Base-by-base conservation (phyloP, 1,140 invertebrate genomes). In the Drosophila ironensis region DNA sequence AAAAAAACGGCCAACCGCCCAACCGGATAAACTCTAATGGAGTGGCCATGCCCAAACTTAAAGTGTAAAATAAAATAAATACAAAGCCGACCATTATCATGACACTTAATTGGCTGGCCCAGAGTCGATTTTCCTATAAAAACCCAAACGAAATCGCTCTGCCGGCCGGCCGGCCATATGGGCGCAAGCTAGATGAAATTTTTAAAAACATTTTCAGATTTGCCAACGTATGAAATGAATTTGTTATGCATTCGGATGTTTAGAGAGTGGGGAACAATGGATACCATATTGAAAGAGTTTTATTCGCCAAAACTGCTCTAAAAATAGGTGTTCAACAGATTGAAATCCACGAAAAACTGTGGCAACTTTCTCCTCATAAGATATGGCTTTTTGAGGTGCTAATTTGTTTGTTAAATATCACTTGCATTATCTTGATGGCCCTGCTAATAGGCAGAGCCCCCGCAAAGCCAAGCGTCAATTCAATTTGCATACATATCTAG, bases 61-160 rank as follows among this genome's bases (percentile, higher is more conserved):
- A 12, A 40, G n/a, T 12, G 11, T 1, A 14, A 6, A n/a, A n/a
- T n/a, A n/a, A 50, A 37, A 37, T 28, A 47, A 41, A 44, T 30
- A 40, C 8, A 17, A 42, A 53, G 52, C 42, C 14, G 44, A 19
- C 37, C 48, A 81, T 69, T 42, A 61, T 71, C 48, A 40, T 17
- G 50, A 30, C 56, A 84, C 63, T 74, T 74, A 81, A 81, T 75
- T 81, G 76, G 67, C 64, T 56, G 38, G 54, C 5, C 12, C 14
- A 12, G 8, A 40, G 47, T 54, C 22, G 48, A 16, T 60, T 60
- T 60, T 60, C 20, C 56, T 33, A 41, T 28, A 42, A 22, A 60
- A 40, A 44, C 37, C 27, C 24, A 71, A 66, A 46, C 30, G 22
- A 66, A 68, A 41, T 53, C 41, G 5, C 19, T 42, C 27, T 19